Conservation (phyloP, 2,797 vertebrate species). For the Botia almorhae region DNA sequence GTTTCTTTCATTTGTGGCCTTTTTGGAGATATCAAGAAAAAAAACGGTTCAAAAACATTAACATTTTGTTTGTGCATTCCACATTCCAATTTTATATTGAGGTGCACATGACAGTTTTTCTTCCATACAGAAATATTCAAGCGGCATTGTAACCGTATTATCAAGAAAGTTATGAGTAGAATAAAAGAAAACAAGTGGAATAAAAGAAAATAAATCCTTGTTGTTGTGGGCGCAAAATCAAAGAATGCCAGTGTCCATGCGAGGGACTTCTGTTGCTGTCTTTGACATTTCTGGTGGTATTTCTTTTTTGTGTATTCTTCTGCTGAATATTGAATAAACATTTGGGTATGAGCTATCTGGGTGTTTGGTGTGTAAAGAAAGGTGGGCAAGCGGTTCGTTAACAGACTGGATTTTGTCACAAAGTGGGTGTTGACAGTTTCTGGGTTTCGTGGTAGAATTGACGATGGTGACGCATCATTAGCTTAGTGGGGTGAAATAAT, state of each 20-base stretch:
- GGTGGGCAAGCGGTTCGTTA: slow-evolving; percentile 36
- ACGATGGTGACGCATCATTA: slow-evolving; percentile 47
- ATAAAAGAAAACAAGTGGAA: neutral
- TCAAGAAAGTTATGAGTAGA: neutral
- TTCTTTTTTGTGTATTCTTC: neutral
- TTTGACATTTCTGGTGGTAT: neutral
- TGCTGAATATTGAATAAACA: slow-evolving; percentile 15
- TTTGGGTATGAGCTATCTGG: slow-evolving; percentile 21
- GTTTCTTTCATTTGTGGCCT: neutral
- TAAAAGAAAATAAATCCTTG: slow-evolving; percentile 10
- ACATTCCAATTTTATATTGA: slow-evolving; percentile 12
- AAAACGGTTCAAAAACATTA: neutral
- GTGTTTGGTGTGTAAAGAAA: neutral
- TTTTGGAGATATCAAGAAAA: neutral
- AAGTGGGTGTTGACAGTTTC: slow-evolving; percentile 47
- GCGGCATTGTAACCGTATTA: neutral
- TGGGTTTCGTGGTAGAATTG: slow-evolving; percentile 40
- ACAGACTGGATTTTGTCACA: slow-evolving; percentile 20
- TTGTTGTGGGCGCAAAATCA: slow-evolving; percentile 1
- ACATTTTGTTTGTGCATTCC: slow-evolving; percentile 1
- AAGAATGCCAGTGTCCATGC: slow-evolving; percentile 11
- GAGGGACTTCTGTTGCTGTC: neutral
- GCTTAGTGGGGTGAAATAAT: slow-evolving; percentile 53
- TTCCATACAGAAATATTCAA: neutral
- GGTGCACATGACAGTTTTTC: neutral